Evolutionary conservation across 1,140 invertebrate species (phyloP), one percentile per base, ranked within the genome.

Genomic region (Colletes gigas): DNA sequence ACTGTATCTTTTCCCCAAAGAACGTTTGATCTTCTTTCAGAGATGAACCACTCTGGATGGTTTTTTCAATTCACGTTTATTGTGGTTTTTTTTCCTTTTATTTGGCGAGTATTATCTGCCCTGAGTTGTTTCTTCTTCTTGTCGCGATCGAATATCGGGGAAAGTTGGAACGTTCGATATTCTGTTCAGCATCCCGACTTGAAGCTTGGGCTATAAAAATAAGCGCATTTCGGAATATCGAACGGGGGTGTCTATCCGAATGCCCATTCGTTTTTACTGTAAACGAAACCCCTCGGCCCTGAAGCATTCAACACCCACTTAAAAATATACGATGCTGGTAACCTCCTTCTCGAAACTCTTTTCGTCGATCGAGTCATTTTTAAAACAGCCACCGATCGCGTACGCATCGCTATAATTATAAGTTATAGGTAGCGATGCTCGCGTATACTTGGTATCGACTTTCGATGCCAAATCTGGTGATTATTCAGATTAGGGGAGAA

Each of bases 141-240:
- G 6, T 44, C 3, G 44, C 44, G 44, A 44, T 44, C 8, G 44
- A 7, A 44, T 44, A 44, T 44, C 44, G 44, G 44, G 44, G 44
- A 44, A 44, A 44, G 1, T 7, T 7, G 44, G 8, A 44, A 44
- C 44, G 74, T 77, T 63, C 39, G 19, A 62, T 47, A 59, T 68
- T 60, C 59, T 77, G 30, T 41, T n/a, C 4, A 19, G 55, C 30
- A 21, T 3, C 9, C 17, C 15, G 19, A 59, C 50, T 78, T 76
- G 30, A 52, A 55, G 19, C 52, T 19, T 5, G 54, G 39, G 12
- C 17, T 52, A 63, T 71, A 85, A 85, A 85, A 85, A 80, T 74
- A 84, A 85, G 30, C 78, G 57, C 57, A 39, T 9, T 9, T 21
- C 65, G 41, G 70, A 78, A 86, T 74, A 82, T 78, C 69, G 59